These are phyloP conservation scores for Myotis pilosus DNA, from an alignment of 2,797 vertebrate species.

Conservation along the genomic window DNA sequence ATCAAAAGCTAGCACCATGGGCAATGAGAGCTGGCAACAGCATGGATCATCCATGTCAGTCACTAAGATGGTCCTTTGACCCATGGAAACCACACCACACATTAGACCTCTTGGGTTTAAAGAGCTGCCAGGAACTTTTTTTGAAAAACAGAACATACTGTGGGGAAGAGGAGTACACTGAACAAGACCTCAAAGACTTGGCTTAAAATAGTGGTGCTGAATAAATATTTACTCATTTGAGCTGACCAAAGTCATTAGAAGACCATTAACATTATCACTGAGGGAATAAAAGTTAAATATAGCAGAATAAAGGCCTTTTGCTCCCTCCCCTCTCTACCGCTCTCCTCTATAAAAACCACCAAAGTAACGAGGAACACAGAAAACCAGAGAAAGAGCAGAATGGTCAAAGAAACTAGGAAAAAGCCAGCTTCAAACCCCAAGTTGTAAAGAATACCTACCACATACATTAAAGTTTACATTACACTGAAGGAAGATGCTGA, in stretches of 20 bases:
- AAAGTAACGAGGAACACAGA: background rate
- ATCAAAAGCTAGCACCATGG: background rate
- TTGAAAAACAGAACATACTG: background rate
- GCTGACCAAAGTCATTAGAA: slow-evolving; percentile 37
- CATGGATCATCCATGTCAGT: background rate
- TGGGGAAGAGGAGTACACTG: background rate
- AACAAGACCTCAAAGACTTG: background rate
- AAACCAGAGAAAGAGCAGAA: background rate
- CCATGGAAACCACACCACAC: background rate
- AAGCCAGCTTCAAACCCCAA: background rate
- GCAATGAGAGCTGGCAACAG: background rate
- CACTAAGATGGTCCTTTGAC: background rate
- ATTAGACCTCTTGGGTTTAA: background rate
- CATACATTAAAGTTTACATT: background rate
- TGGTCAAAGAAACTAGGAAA: background rate
- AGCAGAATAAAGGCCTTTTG: background rate
- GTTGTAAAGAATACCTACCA: background rate
- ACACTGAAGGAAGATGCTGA: background rate
- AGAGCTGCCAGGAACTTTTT: background rate
- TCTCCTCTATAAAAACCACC: background rate
- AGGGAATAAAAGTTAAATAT: slow-evolving; percentile 44
- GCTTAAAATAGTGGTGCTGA: background rate
- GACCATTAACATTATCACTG: background rate
- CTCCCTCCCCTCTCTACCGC: background rate
- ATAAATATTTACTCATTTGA: slow-evolving; percentile 25